Evolutionary conservation across 2,888 invertebrate genomes (phyloP).

Genomic region (Hypomecis punctinalis): DNA sequence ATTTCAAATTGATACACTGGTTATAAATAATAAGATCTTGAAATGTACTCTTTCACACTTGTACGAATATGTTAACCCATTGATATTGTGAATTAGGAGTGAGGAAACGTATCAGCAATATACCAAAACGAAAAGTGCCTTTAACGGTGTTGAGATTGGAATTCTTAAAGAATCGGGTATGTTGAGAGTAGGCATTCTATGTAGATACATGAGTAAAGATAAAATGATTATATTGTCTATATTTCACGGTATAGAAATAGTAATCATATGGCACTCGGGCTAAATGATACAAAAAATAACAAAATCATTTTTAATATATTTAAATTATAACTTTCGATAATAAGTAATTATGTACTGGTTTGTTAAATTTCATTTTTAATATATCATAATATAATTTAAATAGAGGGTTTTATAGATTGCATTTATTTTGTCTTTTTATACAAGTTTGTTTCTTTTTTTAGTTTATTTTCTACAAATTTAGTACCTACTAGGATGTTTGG

Average conservation of each 20-base stretch:
- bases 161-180: constrained; percentile 65
- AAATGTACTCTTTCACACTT: constrained; percentile 74
- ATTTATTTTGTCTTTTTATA: constrained; percentile 84
- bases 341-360: constrained; percentile 65
- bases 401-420: constrained; percentile 80
- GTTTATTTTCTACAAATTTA: constrained; percentile 79
- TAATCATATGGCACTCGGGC: constrained; percentile 82
- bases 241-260: constrained; percentile 84
- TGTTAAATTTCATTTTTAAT: constrained; percentile 75
- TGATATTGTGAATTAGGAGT: constrained; percentile 81
- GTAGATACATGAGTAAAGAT: constrained; percentile 52
- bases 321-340: constrained; percentile 50
- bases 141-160: constrained; percentile 68
- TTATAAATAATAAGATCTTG: constrained; percentile 63
- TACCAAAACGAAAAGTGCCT: constrained; percentile 84
- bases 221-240: constrained; percentile 82
- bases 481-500: constrained; percentile 43
- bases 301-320: constrained; percentile 58
- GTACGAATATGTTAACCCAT: constrained; percentile 71
- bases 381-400: constrained; percentile 76
- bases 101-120: constrained; percentile 84
- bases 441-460: constrained; percentile 67
- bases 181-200: constrained; percentile 60
- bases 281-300: constrained; percentile 71
- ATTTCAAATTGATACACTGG: constrained; percentile 52